phyloP scores from a whole-genome alignment of 2,113 vertebrate genomes.

The Lepidothrix coronata region DNA sequence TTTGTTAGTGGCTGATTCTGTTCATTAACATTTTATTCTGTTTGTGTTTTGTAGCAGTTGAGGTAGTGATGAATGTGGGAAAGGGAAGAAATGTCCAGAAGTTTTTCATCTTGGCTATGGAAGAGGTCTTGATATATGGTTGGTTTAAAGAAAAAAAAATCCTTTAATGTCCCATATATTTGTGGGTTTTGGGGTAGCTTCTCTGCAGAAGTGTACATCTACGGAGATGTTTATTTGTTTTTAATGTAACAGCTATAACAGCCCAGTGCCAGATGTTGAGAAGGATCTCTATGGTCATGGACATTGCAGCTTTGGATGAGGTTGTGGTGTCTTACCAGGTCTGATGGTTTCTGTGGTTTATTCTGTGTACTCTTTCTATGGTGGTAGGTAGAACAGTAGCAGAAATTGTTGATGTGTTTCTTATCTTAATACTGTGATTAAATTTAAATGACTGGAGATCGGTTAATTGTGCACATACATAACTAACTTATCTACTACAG shows the following conservation, averaged over 20 bases:
- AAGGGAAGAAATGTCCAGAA: not conserved
- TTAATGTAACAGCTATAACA: not conserved
- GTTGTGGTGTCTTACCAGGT: not conserved
- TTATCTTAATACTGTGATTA: constrained; percentile 30
- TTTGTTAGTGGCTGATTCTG: not conserved
- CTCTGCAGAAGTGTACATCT: not conserved
- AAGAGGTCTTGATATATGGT: not conserved
- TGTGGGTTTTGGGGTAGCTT: not conserved
- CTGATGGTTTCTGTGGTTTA: not conserved
- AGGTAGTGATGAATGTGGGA: not conserved
- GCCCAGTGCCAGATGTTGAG: not conserved
- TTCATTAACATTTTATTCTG: not conserved
- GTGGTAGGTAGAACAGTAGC: not conserved
- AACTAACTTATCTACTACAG: not conserved
- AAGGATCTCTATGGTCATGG: not conserved
- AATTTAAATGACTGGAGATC: constrained; percentile 10
- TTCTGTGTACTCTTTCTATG: not conserved
- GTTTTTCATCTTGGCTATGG: not conserved
- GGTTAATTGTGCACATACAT: not conserved
- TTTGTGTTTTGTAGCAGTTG: not conserved
- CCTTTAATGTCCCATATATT: not conserved
- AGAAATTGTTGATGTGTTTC: not conserved
- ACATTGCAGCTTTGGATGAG: not conserved
- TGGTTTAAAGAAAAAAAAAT: not conserved
- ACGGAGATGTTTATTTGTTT: not conserved